These are phyloP conservation scores for Cyanistes caeruleus DNA, from an alignment of 2,113 vertebrate genomes.

Conservation along the genomic window DNA sequence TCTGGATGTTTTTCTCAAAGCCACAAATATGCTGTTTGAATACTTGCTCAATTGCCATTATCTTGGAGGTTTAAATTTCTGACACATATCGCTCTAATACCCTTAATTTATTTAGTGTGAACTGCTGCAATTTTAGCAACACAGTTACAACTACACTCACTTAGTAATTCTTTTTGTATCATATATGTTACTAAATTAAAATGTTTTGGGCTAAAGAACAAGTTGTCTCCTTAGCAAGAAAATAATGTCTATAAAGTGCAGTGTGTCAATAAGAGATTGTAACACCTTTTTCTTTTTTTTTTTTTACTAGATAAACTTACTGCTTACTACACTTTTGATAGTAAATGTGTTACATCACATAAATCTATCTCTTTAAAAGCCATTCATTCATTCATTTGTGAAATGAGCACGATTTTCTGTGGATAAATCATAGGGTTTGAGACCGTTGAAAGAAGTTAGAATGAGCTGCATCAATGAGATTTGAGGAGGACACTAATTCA, in stretches of 20 bases:
- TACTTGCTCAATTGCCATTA: background rate
- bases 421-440: background rate
- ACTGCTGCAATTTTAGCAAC: constrained; percentile 19
- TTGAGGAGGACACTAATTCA: background rate
- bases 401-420: background rate
- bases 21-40: background rate
- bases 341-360: background rate
- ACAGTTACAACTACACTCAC: background rate
- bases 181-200: background rate
- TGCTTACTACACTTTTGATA: background rate
- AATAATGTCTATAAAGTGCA: background rate
- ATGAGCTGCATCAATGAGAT: background rate
- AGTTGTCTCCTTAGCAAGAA: background rate
- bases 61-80: background rate
- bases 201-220: background rate
- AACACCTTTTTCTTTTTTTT: background rate
- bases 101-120: constrained; percentile 37
- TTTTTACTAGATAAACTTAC: background rate
- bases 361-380: background rate
- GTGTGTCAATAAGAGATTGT: background rate
- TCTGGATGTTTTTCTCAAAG: background rate
- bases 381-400: background rate
- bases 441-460: background rate
- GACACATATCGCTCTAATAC: background rate
- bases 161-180: background rate